Conservation (phyloP, 2,113 vertebrate species). For the Montifringilla adamsi region DNA sequence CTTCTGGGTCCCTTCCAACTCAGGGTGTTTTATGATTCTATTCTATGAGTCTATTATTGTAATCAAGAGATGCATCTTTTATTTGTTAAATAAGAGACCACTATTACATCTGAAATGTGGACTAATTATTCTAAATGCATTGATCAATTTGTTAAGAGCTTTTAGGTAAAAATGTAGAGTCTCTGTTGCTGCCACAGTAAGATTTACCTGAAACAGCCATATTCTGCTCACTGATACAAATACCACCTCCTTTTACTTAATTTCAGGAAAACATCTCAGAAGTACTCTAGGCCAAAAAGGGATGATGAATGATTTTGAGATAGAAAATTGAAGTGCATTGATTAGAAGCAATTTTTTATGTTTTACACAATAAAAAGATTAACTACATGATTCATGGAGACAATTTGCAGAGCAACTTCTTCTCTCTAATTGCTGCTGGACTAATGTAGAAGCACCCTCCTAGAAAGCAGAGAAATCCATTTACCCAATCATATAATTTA, state of each 20-base stretch:
- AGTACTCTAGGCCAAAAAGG: conserved; percentile 63
- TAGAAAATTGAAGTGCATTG: conserved; percentile 78
- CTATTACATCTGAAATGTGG: conserved; percentile 65
- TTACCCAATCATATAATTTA: conserved; percentile 86
- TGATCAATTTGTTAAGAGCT: conserved; percentile 70
- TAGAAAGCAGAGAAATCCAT: conserved; percentile 81
- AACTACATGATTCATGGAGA: conserved; percentile 71
- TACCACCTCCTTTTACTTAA: conserved; percentile 63
- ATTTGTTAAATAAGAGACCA: conserved; percentile 56
- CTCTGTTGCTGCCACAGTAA: conserved; percentile 45
- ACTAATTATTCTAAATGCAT: conserved; percentile 77
- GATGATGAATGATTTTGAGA: conserved; percentile 75
- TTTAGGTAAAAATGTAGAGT: conserved; percentile 40
- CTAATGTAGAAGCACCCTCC: conserved; percentile 77
- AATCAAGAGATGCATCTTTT: conserved; percentile 3
- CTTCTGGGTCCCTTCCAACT: not conserved
- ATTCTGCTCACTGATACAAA: conserved; percentile 71
- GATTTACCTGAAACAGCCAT: conserved; percentile 7
- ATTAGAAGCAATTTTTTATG: conserved; percentile 80
- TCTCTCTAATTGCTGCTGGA: conserved; percentile 85
- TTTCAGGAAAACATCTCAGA: conserved; percentile 74
- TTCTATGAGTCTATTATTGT: not conserved
- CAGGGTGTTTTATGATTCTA: not conserved
- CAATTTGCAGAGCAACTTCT: conserved; percentile 83
- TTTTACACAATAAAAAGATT: conserved; percentile 81